Evolutionary conservation across 2,888 invertebrate genomes (phyloP), one percentile per base, ranked within the genome.

Genomic region (Cheilosia urbana): DNA sequence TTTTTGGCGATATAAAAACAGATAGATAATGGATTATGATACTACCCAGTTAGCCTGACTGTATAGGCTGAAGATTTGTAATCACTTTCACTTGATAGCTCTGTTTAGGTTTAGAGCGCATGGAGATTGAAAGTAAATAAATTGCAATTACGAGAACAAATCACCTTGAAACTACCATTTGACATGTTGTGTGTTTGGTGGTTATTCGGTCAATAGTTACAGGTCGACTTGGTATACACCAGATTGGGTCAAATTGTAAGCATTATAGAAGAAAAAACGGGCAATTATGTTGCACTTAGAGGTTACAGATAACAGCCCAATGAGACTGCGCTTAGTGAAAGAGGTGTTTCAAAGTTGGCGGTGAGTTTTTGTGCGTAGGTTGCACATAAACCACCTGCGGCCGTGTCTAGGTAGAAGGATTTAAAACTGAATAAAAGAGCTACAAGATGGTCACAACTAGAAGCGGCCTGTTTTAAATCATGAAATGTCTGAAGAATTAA

Each of bases 31-130:
- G 42, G 63, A 73, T 73, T 73, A 55, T 63, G 55, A 63, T 27
- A 21, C 51, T 34, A 4, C 19, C 19, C 4, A 21, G 51, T 7
- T 17, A 45, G 45, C 9, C 17, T 27, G 34, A 11, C 53, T 21
- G 24, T 51, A 17, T 40, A 40, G 17, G 27, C 40, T 71, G 69
- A 21, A 49, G 13, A 17, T 40, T 72, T 55, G 51, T 27, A 75
- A 75, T 75, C 66, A 76, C 76, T 76, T 76, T 76, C 76, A 76
- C 76, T 51, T 60, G 60, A 66, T 66, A 47, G 2, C 17, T 63
- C 13, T 45, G 45, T 57, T 65, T 55, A 37, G 65, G 65, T 57
- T 65, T 37, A 11, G 21, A 37, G 17, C 17, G 30, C 21, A 24
- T n/a, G 15, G 53, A 42, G 42, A 30, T 37, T 55, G n/a, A 24